A percentile compares a stretch with the other conserved stretches of the same genome.
These are phyloP conservation scores for Corbicula japonica DNA, from an alignment of 2,888 invertebrate genomes.

Conservation along the genomic window DNA sequence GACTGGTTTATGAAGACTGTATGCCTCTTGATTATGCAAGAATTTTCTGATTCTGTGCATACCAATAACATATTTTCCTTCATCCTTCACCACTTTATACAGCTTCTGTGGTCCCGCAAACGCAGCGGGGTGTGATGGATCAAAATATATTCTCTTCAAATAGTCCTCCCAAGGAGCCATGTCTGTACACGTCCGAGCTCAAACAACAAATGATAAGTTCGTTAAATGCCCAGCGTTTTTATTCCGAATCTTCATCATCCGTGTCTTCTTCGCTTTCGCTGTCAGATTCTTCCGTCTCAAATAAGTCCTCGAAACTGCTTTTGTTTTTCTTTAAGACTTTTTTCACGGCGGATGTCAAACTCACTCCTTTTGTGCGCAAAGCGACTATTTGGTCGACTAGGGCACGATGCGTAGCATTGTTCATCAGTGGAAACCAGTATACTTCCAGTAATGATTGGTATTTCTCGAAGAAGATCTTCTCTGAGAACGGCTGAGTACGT, in stretches of 20 bases:
- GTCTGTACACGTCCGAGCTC: constrained; percentile 1
- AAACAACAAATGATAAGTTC: neutral
- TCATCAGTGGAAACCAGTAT: constrained; percentile 23
- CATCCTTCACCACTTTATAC: constrained; percentile 22
- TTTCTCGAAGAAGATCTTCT: constrained; percentile 17
- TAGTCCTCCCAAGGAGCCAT: constrained; percentile 30
- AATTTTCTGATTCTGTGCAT: too few species aligned
- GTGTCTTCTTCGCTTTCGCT: neutral
- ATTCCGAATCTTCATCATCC: constrained; percentile 1
- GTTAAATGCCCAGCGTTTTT: neutral
- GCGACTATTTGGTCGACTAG: constrained; percentile 12
- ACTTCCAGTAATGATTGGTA: constrained; percentile 18
- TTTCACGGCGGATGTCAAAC: constrained; percentile 12
- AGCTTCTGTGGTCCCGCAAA: too few species aligned
- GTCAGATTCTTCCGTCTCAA: constrained; percentile 20
- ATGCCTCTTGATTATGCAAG: too few species aligned
- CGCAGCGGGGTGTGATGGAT: constrained; percentile 1
- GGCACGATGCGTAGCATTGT: constrained; percentile 5
- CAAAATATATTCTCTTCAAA: constrained; percentile 24
- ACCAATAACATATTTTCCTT: too few species aligned
- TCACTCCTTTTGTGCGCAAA: constrained; percentile 24
- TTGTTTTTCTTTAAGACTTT: constrained; percentile 31
- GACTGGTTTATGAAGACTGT: too few species aligned
- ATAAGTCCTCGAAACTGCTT: constrained; percentile 16
- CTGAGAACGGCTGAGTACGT: constrained; percentile 26